These are phyloP conservation scores for Sphaerodactylus townsendi DNA, from an alignment of 2,113 vertebrate species.

Conservation along the genomic window DNA sequence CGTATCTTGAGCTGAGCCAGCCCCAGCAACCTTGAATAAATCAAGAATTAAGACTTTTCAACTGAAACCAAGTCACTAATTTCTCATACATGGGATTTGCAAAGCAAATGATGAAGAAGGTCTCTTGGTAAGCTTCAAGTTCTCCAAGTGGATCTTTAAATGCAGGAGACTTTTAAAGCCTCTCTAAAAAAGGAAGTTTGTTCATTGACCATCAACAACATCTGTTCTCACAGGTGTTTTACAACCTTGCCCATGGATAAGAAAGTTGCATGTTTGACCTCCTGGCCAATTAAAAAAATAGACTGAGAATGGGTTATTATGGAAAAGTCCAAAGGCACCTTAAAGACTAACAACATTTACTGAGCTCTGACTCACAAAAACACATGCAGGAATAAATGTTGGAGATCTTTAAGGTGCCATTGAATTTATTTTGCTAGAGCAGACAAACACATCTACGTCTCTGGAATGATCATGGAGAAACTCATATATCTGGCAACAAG, in stretches of 20 bases:
- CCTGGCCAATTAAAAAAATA: not conserved
- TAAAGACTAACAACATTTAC: too few species aligned
- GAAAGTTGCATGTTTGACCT: not conserved
- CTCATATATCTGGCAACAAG: not conserved
- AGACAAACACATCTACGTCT: too few species aligned
- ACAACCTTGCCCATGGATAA: not conserved
- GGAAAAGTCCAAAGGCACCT: not conserved
- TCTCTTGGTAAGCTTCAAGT: not conserved
- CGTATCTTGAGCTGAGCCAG: too few species aligned
- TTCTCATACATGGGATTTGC: not conserved
- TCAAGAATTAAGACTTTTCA: not conserved
- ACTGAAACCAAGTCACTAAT: not conserved
- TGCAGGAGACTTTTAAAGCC: not conserved
- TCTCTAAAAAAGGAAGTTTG: not conserved
- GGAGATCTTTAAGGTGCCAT: too few species aligned
- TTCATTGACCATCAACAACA: too few species aligned
- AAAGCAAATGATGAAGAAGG: not conserved
- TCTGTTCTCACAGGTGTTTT: not conserved
- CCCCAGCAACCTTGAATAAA: not conserved
- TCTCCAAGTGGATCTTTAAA: not conserved
- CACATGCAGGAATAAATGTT: too few species aligned
- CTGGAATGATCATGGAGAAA: not conserved
- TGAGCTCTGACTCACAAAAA: too few species aligned
- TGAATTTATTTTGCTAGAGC: too few species aligned
- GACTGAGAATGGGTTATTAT: too few species aligned